These are phyloP conservation scores for Ceyx cyanopectus DNA, from an alignment of 2,113 vertebrate genomes.

Conservation along the genomic window DNA sequence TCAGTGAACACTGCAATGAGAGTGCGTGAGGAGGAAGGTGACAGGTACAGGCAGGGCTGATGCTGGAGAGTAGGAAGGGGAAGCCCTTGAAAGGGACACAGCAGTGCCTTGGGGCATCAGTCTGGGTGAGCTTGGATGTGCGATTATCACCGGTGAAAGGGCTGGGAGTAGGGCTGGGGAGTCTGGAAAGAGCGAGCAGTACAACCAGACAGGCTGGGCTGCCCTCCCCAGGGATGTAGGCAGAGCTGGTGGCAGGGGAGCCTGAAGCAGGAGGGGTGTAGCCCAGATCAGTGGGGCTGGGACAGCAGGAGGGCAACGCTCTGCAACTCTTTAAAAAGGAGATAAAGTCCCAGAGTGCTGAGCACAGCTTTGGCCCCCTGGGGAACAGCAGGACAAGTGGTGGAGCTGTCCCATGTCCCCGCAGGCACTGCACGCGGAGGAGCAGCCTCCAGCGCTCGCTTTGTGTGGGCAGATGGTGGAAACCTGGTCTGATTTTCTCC, in stretches of 20 bases:
- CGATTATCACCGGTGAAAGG: background rate
- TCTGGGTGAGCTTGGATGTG: background rate
- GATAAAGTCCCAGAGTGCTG: background rate
- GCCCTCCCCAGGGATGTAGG: background rate
- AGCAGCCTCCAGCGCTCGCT: rapidly evolving
- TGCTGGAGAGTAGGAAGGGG: background rate
- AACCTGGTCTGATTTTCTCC: background rate
- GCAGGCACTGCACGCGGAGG: rapidly evolving
- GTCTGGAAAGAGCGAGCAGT: rapidly evolving
- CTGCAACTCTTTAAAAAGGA: background rate
- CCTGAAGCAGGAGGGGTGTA: background rate
- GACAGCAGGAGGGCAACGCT: background rate
- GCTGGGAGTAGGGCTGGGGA: background rate
- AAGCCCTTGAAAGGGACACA: background rate
- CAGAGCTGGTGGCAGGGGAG: background rate
- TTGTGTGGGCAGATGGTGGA: background rate
- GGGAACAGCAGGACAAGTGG: background rate
- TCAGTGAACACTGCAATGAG: background rate
- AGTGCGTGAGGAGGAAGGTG: background rate
- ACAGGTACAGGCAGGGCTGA: background rate
- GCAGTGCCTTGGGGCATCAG: background rate
- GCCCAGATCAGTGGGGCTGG: rapidly evolving
- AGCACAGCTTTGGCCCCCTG: background rate
- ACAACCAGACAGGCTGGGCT: background rate
- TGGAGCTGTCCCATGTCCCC: rapidly evolving